Evolutionary conservation across 2,888 invertebrate genomes (phyloP), one percentile per base, ranked within the genome.

Genomic region (Drosophila neoperkinsi): DNA sequence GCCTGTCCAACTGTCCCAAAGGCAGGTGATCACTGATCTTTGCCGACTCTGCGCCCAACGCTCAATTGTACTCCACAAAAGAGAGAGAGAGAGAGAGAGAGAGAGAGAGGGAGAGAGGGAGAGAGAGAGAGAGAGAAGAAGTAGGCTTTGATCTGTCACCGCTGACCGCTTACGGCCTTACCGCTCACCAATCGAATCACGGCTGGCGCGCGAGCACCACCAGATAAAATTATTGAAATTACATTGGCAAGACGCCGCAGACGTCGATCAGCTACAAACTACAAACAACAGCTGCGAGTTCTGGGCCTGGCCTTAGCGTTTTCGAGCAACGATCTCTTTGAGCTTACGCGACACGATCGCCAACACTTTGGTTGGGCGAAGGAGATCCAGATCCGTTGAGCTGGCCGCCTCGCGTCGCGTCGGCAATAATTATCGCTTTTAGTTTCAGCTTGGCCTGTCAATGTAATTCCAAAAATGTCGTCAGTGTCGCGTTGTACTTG

Each of bases 171-270:
- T 58, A n/a, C 38, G n/a, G 25, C 53, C n/a, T 41, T 57, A 65
- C 58, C 66, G 68, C 60, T 71, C 73, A 71, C 84, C 88, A 88
- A 88, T 90, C 88, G 88, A 88, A 88, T 91, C 90, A 87, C 87
- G 71, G 85, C 83, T 74, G 81, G 84, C 86, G 88, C 82, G 85
- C 84, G 68, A 68, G 84, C 85, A 84, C 77, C 81, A 75, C 69
- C 90, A 91, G 92, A 92, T 92, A 92, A 92, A 92, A 92, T 92
- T 92, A 92, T 92, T 92, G 88, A 88, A 88, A 88, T 88, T 88
- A 90, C 88, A 88, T 90, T 90, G 90, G 86, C 82, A 84, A 84
- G 84, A 85, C 85, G 85, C 88, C 85, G 78, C 76, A 76, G 28
- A 69, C 68, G 85, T 86, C 84, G 87, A 84, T 88, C 75, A 79